Evolutionary conservation across 2,113 vertebrate genomes (phyloP).

Genomic region (Dendropsophus ebraccatus): DNA sequence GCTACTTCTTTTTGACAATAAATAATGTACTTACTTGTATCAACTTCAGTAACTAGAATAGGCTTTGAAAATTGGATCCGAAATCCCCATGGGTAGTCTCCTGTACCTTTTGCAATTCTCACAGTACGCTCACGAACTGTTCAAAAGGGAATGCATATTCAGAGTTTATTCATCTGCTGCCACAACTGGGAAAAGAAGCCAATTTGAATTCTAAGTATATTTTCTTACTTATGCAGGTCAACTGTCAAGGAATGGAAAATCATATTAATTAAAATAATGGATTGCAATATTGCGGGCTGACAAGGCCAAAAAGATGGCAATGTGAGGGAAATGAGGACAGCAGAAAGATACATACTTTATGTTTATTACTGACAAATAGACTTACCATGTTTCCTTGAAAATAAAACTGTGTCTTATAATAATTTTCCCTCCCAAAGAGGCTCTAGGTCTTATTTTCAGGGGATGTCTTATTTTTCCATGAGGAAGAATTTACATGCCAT

Average conservation of each 20-base stretch:
- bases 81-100: constrained; percentile 91
- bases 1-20: constrained; percentile 12
- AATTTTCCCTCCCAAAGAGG: no score
- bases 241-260: background rate
- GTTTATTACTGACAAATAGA: background rate
- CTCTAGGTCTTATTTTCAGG: no score
- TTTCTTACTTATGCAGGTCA: constrained; percentile 19
- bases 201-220: constrained; percentile 10
- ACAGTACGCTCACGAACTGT: constrained; percentile 88
- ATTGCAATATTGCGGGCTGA: background rate
- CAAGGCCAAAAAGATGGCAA: background rate
- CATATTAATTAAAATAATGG: background rate
- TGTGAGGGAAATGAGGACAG: background rate
- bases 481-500: no score
- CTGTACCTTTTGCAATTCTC: constrained; percentile 82
- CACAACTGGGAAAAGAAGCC: constrained; percentile 18
- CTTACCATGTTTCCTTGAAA: no score
- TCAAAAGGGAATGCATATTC: constrained; percentile 56
- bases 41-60: constrained; percentile 90
- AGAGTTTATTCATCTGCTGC: constrained; percentile 30
- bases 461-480: no score
- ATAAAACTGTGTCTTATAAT: no score
- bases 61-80: constrained; percentile 92
- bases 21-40: constrained; percentile 83
- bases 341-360: background rate